Conservation (phyloP, 2,888 invertebrate genomes). For the Nymphalis urticae region DNA sequence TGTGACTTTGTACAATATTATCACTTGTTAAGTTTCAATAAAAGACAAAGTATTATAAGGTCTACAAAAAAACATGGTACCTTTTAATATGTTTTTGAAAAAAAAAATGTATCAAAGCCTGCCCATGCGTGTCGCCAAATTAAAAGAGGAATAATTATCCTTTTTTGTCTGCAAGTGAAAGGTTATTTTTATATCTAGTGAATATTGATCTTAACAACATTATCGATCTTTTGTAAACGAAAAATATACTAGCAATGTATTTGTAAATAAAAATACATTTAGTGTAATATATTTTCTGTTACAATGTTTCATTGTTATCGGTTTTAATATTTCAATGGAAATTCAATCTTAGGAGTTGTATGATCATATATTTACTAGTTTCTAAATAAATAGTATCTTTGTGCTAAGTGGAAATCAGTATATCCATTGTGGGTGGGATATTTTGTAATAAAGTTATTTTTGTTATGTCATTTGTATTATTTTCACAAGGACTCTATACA, state of each 20-base stretch:
- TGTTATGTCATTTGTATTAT: conserved; percentile 48
- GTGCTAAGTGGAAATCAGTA: conserved; percentile 21
- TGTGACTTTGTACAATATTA: neutral
- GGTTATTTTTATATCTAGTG: conserved; percentile 29
- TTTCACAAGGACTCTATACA: neutral
- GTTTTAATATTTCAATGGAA: neutral
- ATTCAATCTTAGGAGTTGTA: neutral
- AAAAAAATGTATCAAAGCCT: neutral
- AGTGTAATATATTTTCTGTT: no score
- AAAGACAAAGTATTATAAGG: conserved; percentile 2
- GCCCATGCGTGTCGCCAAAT: neutral
- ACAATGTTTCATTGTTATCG: no score
- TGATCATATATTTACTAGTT: conserved; percentile 34
- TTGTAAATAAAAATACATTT: neutral
- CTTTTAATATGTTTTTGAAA: neutral
- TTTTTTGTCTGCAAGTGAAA: neutral
- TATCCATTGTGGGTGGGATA: conserved; percentile 15
- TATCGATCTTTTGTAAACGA: neutral
- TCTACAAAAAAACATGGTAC: neutral
- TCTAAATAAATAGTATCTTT: conserved; percentile 46
- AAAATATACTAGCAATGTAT: neutral
- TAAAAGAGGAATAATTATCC: neutral
- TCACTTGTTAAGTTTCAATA: neutral
- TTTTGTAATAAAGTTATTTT: conserved; percentile 52
- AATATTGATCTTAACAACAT: conserved; percentile 15